phyloP scores from a whole-genome alignment of 2,113 vertebrate species.

The Microtus montanus region DNA sequence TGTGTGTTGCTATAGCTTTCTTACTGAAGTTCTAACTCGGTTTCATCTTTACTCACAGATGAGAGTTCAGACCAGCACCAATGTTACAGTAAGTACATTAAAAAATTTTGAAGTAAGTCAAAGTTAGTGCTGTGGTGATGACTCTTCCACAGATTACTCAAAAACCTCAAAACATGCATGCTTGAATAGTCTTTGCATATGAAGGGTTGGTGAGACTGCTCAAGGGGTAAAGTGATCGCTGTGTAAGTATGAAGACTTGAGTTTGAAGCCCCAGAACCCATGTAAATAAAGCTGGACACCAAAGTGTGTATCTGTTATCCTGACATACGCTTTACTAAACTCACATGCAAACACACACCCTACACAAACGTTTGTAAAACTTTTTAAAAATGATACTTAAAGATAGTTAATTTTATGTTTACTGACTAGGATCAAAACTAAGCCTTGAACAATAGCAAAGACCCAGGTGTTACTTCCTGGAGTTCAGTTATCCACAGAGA shows the following conservation, averaged over 20 bases:
- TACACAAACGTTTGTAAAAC: neutral
- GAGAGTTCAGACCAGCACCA: constrained; percentile 78
- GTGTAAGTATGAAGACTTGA: neutral
- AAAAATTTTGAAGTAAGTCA: neutral
- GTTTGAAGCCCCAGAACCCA: neutral
- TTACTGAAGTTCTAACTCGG: neutral
- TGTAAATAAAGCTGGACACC: neutral
- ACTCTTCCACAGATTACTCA: neutral
- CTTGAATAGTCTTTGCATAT: neutral
- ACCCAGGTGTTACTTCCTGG: neutral
- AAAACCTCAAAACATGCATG: neutral
- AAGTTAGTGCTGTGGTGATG: neutral
- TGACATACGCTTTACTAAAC: too few relatives aligned
- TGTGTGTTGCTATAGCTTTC: neutral
- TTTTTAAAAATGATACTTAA: neutral
- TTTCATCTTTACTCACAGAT: constrained; percentile 79
- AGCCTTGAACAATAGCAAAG: neutral
- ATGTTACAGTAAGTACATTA: constrained; percentile 79
- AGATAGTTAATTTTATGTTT: neutral
- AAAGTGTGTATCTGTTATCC: neutral
- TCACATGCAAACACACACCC: neutral
- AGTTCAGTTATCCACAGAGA: neutral
- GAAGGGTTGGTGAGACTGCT: neutral
- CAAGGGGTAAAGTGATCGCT: neutral
- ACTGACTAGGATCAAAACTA: neutral